Evolutionary conservation across 2,797 vertebrate species (phyloP).

Genomic region (Acanthornis magna): DNA sequence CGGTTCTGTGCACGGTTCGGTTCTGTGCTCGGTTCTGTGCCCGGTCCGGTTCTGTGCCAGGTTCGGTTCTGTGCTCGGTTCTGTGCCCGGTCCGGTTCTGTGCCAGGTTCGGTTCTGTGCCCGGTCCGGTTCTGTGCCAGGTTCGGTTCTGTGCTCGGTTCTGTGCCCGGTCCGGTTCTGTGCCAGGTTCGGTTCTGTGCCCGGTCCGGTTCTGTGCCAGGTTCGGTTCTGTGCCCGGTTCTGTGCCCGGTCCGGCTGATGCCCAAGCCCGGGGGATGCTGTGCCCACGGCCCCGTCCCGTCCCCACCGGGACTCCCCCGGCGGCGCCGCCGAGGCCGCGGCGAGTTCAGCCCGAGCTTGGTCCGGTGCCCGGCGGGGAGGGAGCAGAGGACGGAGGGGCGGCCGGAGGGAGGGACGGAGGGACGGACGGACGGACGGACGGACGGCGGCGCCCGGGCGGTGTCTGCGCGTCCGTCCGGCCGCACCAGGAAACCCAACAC

Average conservation of each 20-base stretch:
- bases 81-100: too few species aligned
- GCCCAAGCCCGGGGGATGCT: fast-evolving
- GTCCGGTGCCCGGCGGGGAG: neutral
- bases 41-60: too few species aligned
- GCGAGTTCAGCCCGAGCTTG: neutral
- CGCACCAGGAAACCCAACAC: constrained; percentile 35
- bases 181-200: too few species aligned
- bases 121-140: neutral
- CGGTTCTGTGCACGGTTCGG: too few species aligned
- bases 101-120: too few species aligned
- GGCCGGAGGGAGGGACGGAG: neutral
- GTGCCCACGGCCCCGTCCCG: neutral
- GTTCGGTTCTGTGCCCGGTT: too few species aligned
- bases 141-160: too few species aligned
- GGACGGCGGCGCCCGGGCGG: neutral
- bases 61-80: too few species aligned
- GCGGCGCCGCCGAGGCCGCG: neutral
- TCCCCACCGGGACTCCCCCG: neutral
- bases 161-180: too few species aligned
- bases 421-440: neutral
- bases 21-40: too few species aligned
- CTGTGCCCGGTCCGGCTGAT: neutral
- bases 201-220: too few species aligned
- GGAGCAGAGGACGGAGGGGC: neutral
- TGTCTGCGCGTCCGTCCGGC: neutral